Evolutionary conservation across 2,888 invertebrate genomes (phyloP).

Genomic region (Phytoseiulus persimilis): DNA sequence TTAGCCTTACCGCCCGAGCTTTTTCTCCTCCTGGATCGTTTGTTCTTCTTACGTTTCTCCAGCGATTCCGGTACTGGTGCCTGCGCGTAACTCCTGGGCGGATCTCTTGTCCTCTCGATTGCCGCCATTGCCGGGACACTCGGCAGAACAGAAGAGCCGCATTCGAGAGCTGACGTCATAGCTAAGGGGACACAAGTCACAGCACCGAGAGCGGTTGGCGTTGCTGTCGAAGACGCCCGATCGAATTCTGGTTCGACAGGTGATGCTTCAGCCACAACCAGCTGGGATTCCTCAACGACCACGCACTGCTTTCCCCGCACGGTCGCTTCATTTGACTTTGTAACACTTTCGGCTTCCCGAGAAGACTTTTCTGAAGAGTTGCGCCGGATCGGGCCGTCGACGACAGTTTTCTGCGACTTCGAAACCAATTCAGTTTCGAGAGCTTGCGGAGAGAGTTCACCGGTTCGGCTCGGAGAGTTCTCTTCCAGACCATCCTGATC

Average conservation of each 20-base stretch:
- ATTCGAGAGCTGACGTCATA: neutral
- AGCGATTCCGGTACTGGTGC: neutral
- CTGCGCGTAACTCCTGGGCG: neutral
- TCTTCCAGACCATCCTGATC: neutral
- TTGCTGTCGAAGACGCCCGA: neutral
- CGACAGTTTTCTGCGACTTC: neutral
- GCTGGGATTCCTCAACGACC: neutral
- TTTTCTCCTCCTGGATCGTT: constrained; percentile 15
- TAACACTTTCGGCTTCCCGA: neutral
- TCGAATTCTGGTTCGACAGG: constrained; percentile 20
- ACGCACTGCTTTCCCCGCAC: neutral
- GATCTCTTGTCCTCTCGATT: neutral
- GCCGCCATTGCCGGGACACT: neutral
- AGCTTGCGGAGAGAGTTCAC: neutral
- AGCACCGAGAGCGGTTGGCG: neutral
- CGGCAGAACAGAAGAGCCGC: neutral
- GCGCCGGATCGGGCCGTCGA: neutral
- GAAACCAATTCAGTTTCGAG: neutral
- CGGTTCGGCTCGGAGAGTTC: neutral
- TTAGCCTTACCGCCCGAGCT: neutral
- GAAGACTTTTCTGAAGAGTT: neutral
- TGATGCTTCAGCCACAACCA: neutral
- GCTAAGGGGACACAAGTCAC: neutral
- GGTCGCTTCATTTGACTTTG: neutral
- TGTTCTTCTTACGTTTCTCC: constrained; percentile 11